A percentile compares a stretch with the other conserved stretches of the same genome.
phyloP scores from a whole-genome alignment of 2,888 invertebrate genomes.

The Eurytoma adleriae region DNA sequence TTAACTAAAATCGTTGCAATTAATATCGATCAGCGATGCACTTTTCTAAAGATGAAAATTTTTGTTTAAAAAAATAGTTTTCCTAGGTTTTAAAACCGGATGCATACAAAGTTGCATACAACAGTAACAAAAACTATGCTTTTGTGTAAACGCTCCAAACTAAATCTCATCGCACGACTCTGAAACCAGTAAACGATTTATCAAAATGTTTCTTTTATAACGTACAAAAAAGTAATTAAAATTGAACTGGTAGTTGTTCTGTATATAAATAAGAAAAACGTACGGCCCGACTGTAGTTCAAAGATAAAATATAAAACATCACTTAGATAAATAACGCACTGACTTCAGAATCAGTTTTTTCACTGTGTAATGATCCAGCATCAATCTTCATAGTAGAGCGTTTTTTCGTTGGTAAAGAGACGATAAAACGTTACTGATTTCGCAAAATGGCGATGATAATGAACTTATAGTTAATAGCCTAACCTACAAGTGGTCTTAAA shows the following conservation, averaged over 20 bases:
- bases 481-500: conserved; percentile 70
- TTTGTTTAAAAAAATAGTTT: conserved; percentile 51
- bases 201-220: conserved; percentile 28
- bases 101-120: conserved; percentile 33
- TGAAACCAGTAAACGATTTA: conserved; percentile 47
- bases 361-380: conserved; percentile 50
- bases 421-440: conserved; percentile 70
- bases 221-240: conserved; percentile 8
- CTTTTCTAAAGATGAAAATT: conserved; percentile 47
- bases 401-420: conserved; percentile 40
- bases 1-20: background rate
- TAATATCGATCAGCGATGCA: conserved; percentile 50
- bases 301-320: conserved; percentile 41
- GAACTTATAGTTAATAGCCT: conserved; percentile 73
- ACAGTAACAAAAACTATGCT: conserved; percentile 41
- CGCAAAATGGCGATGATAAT: conserved; percentile 71
- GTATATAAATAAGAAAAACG: conserved; percentile 24
- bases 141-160: conserved; percentile 37
- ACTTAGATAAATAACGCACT: conserved; percentile 45
- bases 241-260: background rate
- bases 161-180: conserved; percentile 41
- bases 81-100: conserved; percentile 41
- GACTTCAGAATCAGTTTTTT: conserved; percentile 49
- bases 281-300: background rate
- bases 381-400: conserved; percentile 48